Base-by-base conservation (phyloP, 2,888 invertebrate species). In the Andrena camellia region DNA sequence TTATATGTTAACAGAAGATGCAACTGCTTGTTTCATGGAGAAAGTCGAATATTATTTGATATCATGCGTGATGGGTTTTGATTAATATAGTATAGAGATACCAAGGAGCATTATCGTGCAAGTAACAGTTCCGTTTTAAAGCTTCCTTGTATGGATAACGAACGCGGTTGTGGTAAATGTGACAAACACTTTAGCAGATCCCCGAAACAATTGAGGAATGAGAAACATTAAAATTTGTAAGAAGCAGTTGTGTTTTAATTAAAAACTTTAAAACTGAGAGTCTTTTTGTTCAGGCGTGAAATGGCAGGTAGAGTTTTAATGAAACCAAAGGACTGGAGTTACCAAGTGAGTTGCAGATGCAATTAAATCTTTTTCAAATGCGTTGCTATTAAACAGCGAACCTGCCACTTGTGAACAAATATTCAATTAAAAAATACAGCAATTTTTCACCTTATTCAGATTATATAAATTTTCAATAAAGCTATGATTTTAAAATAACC, bases 241-340 rank as follows among this genome's bases (percentile, higher is more conserved):
- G 64, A 62, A 68, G 60, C 31, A 71, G 60, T 48, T 35, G 69
- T 68, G 67, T 29, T 78, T 78, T 67, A 85, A 87, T 87, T 84
- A 87, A 84, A 78, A 87, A 87, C 84, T 87, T 86, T 29, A 8
- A 42, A 79, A 81, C 72, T 54, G 50, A 26, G 72, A 66, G 68
- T 84, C 78, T 73, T 80, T 70, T 76, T 78, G 69, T 86, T 78
- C 68, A 72, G 75, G 63, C 76, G 60, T 74, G 60, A 68, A 81
- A 70, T 76, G 78, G 48, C 66, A 69, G 69, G 42, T 5, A 60
- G 82, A 81, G 78, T 85, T 86, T 83, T 81, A 86, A 86, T 79
- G 85, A 81, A 86, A 73, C 74, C 70, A 84, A 85, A 78, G 83
- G 64, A 84, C 52, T 66, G 69, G 70, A 81, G 79, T 84, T 76